Percentiles rank a stretch among this genome's conserved stretches.
These are phyloP conservation scores for Lutraria lutraria DNA, from an alignment of 2,888 invertebrate species.

Conservation along the genomic window DNA sequence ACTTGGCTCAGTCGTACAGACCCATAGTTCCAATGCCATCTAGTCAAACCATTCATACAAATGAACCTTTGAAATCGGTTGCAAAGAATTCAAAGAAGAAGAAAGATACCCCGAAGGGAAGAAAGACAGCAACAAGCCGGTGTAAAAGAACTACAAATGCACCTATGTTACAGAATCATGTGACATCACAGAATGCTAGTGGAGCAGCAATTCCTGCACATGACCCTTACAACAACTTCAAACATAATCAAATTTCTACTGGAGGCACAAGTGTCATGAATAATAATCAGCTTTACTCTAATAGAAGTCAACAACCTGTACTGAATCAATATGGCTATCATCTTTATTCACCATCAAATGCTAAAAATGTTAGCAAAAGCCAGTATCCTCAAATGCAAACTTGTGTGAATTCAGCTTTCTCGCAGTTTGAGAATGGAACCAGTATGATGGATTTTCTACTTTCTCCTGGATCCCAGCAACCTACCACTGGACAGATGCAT, in stretches of 20 bases:
- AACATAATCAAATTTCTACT: neutral
- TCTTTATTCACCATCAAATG: neutral
- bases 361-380: neutral
- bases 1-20: neutral
- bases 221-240: neutral
- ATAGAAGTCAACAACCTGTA: neutral
- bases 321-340: neutral
- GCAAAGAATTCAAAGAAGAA: neutral
- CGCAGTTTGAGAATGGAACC: neutral
- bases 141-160: neutral
- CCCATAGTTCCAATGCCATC: neutral
- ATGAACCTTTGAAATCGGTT: neutral
- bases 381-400: neutral
- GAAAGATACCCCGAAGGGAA: neutral
- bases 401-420: neutral
- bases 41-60: neutral
- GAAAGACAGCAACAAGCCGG: neutral
- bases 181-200: neutral
- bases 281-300: neutral
- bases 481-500: neutral
- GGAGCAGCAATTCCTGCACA: neutral
- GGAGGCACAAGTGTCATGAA: neutral
- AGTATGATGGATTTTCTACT: constrained; percentile 29
- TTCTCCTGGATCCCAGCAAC: constrained; percentile 22
- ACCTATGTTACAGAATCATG: neutral